These are phyloP conservation scores for Apamea crenata DNA, from an alignment of 2,888 invertebrate species.

Conservation along the genomic window DNA sequence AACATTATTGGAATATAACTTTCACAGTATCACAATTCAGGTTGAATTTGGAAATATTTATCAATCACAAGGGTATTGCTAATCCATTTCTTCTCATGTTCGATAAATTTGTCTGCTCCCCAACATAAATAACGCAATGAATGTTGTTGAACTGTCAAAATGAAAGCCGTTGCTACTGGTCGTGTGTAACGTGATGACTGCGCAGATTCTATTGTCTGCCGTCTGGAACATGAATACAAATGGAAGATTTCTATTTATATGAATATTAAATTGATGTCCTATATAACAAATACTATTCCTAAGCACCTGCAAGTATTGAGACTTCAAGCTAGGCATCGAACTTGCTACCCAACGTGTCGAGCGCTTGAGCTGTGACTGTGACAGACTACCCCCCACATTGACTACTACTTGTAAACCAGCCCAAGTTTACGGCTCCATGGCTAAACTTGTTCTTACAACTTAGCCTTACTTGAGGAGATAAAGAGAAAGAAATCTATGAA, in stretches of 20 bases:
- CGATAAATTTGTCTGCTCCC: not conserved
- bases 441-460: constrained; percentile 49
- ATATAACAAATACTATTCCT: too few relatives aligned
- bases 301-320: not conserved
- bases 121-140: not conserved
- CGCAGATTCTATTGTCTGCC: not conserved
- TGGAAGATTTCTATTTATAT: not conserved
- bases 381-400: constrained; percentile 16
- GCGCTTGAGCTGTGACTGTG: constrained; percentile 13
- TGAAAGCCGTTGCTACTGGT: not conserved
- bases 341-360: not conserved
- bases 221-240: not conserved
- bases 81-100: not conserved
- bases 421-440: constrained; percentile 41
- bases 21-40: not conserved
- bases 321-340: not conserved
- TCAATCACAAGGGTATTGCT: too few relatives aligned
- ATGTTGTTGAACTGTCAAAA: not conserved
- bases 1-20: not conserved
- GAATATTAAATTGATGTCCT: not conserved
- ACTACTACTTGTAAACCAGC: constrained; percentile 30
- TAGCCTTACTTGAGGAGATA: constrained; percentile 24
- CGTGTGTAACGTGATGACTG: too few relatives aligned
- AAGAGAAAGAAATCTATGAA: too few relatives aligned
- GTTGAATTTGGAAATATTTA: not conserved